phyloP scores from a whole-genome alignment of 2,797 vertebrate species.

The Danio kyathit region DNA sequence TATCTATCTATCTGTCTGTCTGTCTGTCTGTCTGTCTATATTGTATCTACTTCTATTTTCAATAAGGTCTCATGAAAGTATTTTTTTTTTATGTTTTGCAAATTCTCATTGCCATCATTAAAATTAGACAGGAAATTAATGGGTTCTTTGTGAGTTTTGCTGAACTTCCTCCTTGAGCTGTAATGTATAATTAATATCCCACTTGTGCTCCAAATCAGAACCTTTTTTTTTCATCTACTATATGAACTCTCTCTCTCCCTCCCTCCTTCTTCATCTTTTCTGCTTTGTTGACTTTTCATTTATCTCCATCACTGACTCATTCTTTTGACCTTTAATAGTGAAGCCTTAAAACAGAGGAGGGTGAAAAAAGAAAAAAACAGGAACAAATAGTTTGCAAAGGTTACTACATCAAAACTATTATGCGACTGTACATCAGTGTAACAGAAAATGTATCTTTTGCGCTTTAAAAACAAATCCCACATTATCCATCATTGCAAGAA shows the following conservation, averaged over 20 bases:
- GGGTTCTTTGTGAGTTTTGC: conserved; percentile 32
- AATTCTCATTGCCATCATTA: conserved; percentile 38
- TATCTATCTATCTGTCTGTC: too few species aligned
- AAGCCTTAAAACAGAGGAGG: conserved; percentile 49
- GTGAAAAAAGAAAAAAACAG: conserved; percentile 57
- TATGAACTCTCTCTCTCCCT: not conserved
- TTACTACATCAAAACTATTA: conserved; percentile 66
- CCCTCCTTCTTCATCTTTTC: conserved; percentile 14
- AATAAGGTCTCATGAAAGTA: not conserved
- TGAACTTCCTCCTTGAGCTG: conserved; percentile 21
- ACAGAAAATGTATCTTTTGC: conserved; percentile 11
- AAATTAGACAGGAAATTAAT: conserved; percentile 46
- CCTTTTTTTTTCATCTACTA: not conserved
- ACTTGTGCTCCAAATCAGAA: not conserved
- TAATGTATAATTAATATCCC: conserved; percentile 54
- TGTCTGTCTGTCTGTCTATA: too few species aligned
- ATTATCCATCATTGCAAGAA: conserved; percentile 28
- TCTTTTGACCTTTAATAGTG: conserved; percentile 74
- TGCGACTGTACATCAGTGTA: conserved; percentile 36
- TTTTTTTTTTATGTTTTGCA: conserved; percentile 21
- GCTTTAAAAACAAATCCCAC: not conserved
- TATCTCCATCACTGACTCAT: conserved; percentile 71
- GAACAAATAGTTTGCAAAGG: conserved; percentile 73
- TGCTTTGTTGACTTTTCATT: conserved; percentile 76
- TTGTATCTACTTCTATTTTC: too few species aligned